Base-by-base conservation (phyloP, 1,140 invertebrate genomes). In the Harlomillsia oculata region DNA sequence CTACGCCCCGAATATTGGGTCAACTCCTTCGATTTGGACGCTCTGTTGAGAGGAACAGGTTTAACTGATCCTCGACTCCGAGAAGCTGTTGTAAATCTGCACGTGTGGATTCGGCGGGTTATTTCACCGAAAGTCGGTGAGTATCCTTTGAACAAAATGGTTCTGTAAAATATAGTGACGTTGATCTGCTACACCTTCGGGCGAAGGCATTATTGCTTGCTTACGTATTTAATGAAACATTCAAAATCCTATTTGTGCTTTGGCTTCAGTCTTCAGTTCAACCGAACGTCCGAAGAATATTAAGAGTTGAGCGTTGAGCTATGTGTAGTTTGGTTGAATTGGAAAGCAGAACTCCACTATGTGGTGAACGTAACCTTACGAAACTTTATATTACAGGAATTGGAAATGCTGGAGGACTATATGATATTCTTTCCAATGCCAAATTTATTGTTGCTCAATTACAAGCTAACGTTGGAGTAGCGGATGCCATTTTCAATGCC, bases 21-120 rank as follows among this genome's bases (percentile, higher is more conserved):
- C 49, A 62, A 43, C 44, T 48, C 34, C n/a, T 51, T 57, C 40
- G 60, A 62, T 46, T 48, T 62, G 37, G 55, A 62, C 51, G 39
- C 43, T 37, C 21, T 62, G n/a, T 29, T 45, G 8, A 40, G 50
- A 46, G 44, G 50, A 29, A 29, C 49, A 36, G 60, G 60, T 16
- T 34, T 57, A 28, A 18, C 16, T n/a, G 29, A 57, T 44, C 45
- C 44, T 9, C 44, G 11, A 37, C 45, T 62, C n/a, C 34, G 60
- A 50, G 29, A 25, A 26, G 52, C 44, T 23, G 14, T 62, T 5
- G 28, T 62, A 37, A 62, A 57, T 54, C 45, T 62, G 32, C 60
- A 62, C 58, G 28, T 37, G 8, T 30, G 44, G 46, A 48, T 56
- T 26, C 52, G 41, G 48, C 23, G 52, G 36, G 46, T 43, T 44